These are phyloP conservation scores for Meiosimyza decipiens DNA, from an alignment of 2,888 invertebrate genomes.

Conservation along the genomic window DNA sequence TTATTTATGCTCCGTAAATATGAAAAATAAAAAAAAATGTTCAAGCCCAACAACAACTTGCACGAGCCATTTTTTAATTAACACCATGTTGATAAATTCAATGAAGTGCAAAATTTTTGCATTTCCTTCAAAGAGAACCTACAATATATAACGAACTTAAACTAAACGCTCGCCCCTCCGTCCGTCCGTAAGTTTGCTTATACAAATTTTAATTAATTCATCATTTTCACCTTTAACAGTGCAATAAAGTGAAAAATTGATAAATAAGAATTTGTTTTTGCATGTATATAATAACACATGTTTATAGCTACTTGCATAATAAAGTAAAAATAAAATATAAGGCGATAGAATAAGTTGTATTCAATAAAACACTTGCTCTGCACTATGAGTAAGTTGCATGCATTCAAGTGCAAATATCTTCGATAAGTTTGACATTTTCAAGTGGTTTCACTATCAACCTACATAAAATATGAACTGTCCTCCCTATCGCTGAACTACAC, in stretches of 20 bases:
- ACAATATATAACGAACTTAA: background rate
- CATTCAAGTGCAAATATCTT: background rate
- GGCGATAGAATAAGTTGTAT: slow-evolving; percentile 34
- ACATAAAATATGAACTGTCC: too few relatives aligned
- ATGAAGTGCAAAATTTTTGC: slow-evolving; percentile 40
- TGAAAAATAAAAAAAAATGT: too few relatives aligned
- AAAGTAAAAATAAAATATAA: slow-evolving; percentile 44
- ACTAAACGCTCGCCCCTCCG: too few relatives aligned
- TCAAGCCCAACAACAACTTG: too few relatives aligned
- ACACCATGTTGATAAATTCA: slow-evolving; percentile 26
- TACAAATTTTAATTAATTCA: slow-evolving; percentile 27
- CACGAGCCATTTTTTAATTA: background rate
- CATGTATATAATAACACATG: too few relatives aligned
- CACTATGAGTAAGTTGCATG: background rate
- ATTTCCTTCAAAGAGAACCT: slow-evolving; percentile 15
- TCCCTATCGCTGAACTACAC: too few relatives aligned
- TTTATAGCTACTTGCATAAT: slow-evolving; percentile 52
- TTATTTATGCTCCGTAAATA: too few relatives aligned
- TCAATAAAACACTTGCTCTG: slow-evolving; percentile 3
- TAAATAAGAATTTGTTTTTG: slow-evolving; percentile 55
- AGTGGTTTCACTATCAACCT: too few relatives aligned
- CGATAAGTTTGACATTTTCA: too few relatives aligned
- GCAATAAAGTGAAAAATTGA: slow-evolving; percentile 61
- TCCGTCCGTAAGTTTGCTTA: background rate
- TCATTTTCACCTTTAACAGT: slow-evolving; percentile 42